Base-by-base conservation (phyloP, 2,113 vertebrate species). In the Larimichthys polyactis region DNA sequence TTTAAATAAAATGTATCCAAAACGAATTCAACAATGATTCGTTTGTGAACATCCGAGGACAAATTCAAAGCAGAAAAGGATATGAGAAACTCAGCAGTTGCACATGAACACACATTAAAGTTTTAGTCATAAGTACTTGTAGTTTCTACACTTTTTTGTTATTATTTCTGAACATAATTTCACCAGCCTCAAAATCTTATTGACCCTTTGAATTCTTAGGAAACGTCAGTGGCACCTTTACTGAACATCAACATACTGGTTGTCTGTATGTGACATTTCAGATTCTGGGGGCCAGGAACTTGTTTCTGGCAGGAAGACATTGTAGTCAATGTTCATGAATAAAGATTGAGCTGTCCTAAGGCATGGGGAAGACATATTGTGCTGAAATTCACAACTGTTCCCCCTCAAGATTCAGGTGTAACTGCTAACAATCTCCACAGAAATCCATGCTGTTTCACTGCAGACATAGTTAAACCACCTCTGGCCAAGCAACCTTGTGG, bases 391-490 rank as follows among this genome's bases (percentile, higher is more conserved):
- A 62, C 43, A 4, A 29, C 32, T 69, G 17, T 59, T 52, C 49
- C 51, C 12, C 16, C 27, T 69, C 20, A 58, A 78, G 51, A 48
- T 63, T 68, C 6, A 3, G 32, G 19, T 71, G 15, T 32, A 63
- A 72, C 16, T 55, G 64, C 32, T 60, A 78, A 85, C 62, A 29
- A 11, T 78, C 46, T 44, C 57, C 46, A 48, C 51, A 71, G 51
- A 69, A 81, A 76, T 71, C 49, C 27, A 16, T 59, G 52, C 58
- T 70, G n/a, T 81, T 81, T 83, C 76, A 73, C 62, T 79, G 77
- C 54, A 74, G 20, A 71, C 60, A 36, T 46, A 60, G 59, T 78
- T 80, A 72, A 79, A 75, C 5, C 60, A 62, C 63, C 62, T 62
- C 68, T 69, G 52, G 74, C 66, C 40, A 19, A 74, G 69, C 17